Evolutionary conservation across 2,888 invertebrate species (phyloP).

Genomic region (Flexamia atlantica): DNA sequence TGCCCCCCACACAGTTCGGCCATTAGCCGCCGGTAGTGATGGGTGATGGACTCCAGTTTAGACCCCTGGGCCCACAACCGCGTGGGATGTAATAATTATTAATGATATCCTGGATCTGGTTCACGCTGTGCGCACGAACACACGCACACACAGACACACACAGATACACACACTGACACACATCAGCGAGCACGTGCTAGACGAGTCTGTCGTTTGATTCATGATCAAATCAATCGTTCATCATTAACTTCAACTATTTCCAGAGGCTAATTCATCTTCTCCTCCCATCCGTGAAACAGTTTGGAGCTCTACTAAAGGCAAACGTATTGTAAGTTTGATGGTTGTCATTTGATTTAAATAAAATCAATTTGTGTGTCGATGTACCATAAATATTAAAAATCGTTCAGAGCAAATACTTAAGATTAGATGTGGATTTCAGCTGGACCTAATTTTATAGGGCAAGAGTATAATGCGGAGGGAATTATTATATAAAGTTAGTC

Average conservation of each 20-base stretch:
- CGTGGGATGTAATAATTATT: conserved; percentile 52
- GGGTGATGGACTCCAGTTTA: conserved; percentile 31
- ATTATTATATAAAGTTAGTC: too few relatives aligned
- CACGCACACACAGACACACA: conserved; percentile 19
- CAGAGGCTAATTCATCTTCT: conserved; percentile 9
- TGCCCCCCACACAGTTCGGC: not conserved
- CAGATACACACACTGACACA: not conserved
- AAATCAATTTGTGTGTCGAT: too few relatives aligned
- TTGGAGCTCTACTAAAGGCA: too few relatives aligned
- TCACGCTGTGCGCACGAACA: conserved; percentile 41
- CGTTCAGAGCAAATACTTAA: too few relatives aligned
- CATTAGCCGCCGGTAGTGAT: conserved; percentile 39
- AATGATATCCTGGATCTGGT: conserved; percentile 50
- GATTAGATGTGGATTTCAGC: too few relatives aligned
- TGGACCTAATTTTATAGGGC: too few relatives aligned
- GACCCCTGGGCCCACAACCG: conserved; percentile 22
- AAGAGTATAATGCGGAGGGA: too few relatives aligned
- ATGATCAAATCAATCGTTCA: conserved; percentile 35
- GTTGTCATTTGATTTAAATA: too few relatives aligned
- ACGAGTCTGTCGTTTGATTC: conserved; percentile 20
- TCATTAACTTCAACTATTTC: conserved; percentile 28
- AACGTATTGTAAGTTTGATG: too few relatives aligned
- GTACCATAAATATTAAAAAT: too few relatives aligned
- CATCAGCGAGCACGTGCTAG: conserved; percentile 18
- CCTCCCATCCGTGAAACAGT: not conserved